Base-by-base conservation (phyloP, 2,113 vertebrate genomes). In the Nestor notabilis region DNA sequence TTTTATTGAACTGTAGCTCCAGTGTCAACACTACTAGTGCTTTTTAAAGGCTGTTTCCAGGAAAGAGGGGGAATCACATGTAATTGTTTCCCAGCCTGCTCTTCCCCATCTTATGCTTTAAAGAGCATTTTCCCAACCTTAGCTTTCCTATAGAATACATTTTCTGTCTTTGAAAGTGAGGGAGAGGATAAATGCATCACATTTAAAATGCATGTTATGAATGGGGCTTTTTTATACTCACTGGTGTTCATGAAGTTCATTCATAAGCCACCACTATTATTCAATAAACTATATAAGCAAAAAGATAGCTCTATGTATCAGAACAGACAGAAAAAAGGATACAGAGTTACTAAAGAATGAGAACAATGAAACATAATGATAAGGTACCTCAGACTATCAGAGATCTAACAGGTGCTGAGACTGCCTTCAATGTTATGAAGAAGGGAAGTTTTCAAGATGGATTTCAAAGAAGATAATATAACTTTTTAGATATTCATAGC, bases 31-130 rank as follows among this genome's bases (percentile, higher is more conserved):
- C 15, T 50, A 80, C 21, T 50, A 61, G 28, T 94, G 60, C 50
- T 55, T 90, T 83, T 95, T 91, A 92, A 85, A 87, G 24, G 43
- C 39, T 23, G 39, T 78, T 96, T 84, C n/a, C 60, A 83, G 79
- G 70, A 83, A 86, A 89, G 44, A 90, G 35, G 33, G 72, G 10
- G 28, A 70, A 66, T 88, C 31, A 53, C 37, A 55, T 31, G 24
- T 71, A 72, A 77, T 28, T 37, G 29, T 77, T 93, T 64, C 68
- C 46, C 60, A 88, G 55, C 21, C 68, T 89, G n/a, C 23, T 92
- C 10, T 90, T 47, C 8, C 37, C 25, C 15, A 41, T 56, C 18
- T 79, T 79, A 61, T 53, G 84, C 29, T 71, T 83, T 65, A 71
- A 91, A 82, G 31, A 53, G 61, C 5, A 13, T 80, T 90, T 94